Evolutionary conservation across 2,888 invertebrate species (phyloP).

Genomic region (Apamea epomidion): DNA sequence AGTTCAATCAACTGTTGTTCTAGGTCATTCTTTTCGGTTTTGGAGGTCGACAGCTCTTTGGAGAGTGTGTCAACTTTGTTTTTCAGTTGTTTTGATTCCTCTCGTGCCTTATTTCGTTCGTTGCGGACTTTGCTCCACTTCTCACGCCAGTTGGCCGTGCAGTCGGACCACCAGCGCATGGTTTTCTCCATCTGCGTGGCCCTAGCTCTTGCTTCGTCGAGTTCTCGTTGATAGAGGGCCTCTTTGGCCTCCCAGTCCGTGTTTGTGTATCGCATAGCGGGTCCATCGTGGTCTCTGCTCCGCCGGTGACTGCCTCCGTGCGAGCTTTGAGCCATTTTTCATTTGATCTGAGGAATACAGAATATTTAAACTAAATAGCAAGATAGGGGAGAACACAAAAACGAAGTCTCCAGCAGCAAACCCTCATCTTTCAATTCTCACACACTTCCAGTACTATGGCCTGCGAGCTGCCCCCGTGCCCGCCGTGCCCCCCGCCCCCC

Average conservation of each 20-base stretch:
- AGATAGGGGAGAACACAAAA: background rate
- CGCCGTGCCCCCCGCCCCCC: constrained; percentile 78
- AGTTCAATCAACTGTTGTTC: constrained; percentile 94
- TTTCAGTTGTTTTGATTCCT: constrained; percentile 96
- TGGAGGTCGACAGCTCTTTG: constrained; percentile 94
- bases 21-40: constrained; percentile 95
- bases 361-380: background rate
- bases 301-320: constrained; percentile 92
- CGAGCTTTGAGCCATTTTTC: constrained; percentile 91
- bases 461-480: constrained; percentile 74
- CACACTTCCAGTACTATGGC: constrained; percentile 63
- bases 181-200: constrained; percentile 99
- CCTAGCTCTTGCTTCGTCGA: constrained; percentile 98
- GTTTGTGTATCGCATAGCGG: constrained; percentile 92
- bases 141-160: constrained; percentile 99
- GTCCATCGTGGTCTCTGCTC: constrained; percentile 91
- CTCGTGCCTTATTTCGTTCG: constrained; percentile 97
- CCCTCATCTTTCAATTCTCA: background rate
- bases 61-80: constrained; percentile 94
- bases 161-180: constrained; percentile 99
- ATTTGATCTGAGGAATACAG: constrained; percentile 51
- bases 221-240: constrained; percentile 93
- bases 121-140: constrained; percentile 98
- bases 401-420: background rate
- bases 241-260: constrained; percentile 95